Evolutionary conservation across 92 coral and sea anemone genomes (phyloP), one percentile per base, ranked within the genome.

Genomic region (Blastomussa wellsi): DNA sequence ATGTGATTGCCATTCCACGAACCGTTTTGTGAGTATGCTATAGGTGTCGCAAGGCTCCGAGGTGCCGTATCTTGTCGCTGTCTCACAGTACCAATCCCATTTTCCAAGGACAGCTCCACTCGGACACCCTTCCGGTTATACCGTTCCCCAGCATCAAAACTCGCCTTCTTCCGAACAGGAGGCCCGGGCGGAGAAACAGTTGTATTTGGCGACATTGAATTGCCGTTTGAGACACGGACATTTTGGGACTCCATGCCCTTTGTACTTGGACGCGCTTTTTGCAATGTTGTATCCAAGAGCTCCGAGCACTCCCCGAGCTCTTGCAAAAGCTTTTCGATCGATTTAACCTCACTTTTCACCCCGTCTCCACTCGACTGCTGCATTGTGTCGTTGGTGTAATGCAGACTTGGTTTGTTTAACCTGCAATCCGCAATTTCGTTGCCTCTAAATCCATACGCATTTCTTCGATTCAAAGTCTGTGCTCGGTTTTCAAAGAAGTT

Each of bases 221-320:
- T 71, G 22, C 57, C 79, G 20, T 42, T 74, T 4, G 22, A 20
- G 26, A 70, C 47, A 1, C 47, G 51, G 11, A 22, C 15, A 37
- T 39, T 26, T 24, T 35, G 22, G 14, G 75, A 32, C 9, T 67
- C 57, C 68, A 69, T 37, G 77, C 35, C 78, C 2, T 38, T 38
- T 53, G 66, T 28, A 55, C 65, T 24, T 22, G 85, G 64, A 70
- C 85, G 53, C 52, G 90, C 86, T 75, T 89, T 91, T 24, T 82
- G 92, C 37, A 92, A 49, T 28, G 95, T 81, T 55, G 87, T 84
- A 78, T 92, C 95, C 53, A 94, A 83, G 3, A 92, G 77, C 2
- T 94, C 95, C 17, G 93, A 79, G 82, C 98, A 94, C 44, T 89
- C 98, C 28, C 96, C 98, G 2, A 96, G 91, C 79, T 92, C 93